Evolutionary conservation across 1,140 invertebrate species (phyloP).

Genomic region (Diachasmimorpha longicaudata): DNA sequence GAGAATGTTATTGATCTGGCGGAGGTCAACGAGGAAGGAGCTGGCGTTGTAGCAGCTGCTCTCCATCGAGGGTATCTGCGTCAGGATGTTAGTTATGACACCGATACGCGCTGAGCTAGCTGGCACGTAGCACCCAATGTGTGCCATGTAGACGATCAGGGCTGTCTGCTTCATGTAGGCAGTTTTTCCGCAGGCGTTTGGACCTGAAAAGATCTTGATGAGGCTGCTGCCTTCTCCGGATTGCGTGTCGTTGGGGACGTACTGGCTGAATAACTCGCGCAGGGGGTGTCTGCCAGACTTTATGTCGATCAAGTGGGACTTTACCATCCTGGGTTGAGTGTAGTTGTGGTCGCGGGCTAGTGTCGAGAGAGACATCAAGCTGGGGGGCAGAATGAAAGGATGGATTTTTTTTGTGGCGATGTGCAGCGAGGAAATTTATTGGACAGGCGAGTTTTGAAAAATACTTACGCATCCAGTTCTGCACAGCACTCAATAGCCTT

Average conservation of each 20-base stretch:
- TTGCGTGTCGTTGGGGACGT: conserved; percentile 76
- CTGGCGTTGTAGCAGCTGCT: conserved; percentile 81
- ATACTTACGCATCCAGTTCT: conserved; percentile 76
- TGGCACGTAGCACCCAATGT: conserved; percentile 89
- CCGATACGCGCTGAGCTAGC: conserved; percentile 75
- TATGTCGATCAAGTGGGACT: conserved; percentile 70
- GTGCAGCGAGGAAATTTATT: conserved; percentile 17
- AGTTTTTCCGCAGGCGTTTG: conserved; percentile 92
- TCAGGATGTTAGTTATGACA: conserved; percentile 75
- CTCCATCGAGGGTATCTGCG: conserved; percentile 76
- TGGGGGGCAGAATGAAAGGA: too few species aligned
- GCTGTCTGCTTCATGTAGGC: conserved; percentile 88
- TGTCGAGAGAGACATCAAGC: conserved; percentile 75
- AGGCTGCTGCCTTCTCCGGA: conserved; percentile 65
- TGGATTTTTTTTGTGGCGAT: too few species aligned
- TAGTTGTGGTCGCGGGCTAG: conserved; percentile 77
- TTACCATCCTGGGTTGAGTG: conserved; percentile 70
- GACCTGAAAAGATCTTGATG: conserved; percentile 84
- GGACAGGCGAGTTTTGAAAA: neutral
- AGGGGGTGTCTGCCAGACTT: conserved; percentile 80
- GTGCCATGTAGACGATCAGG: conserved; percentile 81
- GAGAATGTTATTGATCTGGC: conserved; percentile 78
- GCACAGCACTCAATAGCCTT: conserved; percentile 70
- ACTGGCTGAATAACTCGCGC: conserved; percentile 72
- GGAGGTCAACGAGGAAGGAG: conserved; percentile 83